Conservation (phyloP, 2,888 invertebrate genomes). For the Lithophane leautieri region DNA sequence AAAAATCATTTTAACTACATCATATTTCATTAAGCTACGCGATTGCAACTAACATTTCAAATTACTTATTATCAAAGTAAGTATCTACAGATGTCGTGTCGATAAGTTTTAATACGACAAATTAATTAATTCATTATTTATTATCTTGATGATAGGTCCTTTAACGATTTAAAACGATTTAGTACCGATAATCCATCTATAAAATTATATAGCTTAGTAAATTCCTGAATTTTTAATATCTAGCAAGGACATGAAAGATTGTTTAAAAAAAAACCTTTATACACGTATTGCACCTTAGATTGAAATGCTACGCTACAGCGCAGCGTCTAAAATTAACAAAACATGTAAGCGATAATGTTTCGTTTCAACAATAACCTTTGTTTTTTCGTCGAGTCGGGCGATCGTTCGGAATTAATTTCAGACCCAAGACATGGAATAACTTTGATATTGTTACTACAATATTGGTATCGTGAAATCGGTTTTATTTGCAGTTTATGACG, state of each 20-base stretch:
- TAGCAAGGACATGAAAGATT: conserved; percentile 10
- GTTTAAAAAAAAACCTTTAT: conserved; percentile 14
- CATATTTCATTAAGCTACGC: background rate
- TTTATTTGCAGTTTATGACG: conserved; percentile 26
- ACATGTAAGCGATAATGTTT: conserved; percentile 53
- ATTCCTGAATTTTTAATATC: conserved; percentile 6
- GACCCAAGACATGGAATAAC: conserved; percentile 27
- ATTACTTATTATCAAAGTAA: conserved; percentile 24
- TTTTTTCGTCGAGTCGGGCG: conserved; percentile 32
- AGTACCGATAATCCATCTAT: background rate
- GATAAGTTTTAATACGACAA: conserved; percentile 45
- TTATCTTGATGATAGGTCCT: conserved; percentile 18
- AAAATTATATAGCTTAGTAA: too few relatives aligned
- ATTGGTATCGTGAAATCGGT: conserved; percentile 36
- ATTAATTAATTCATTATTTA: conserved; percentile 25
- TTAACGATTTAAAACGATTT: background rate
- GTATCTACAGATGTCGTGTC: conserved; percentile 29
- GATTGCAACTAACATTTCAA: conserved; percentile 27
- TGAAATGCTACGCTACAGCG: conserved; percentile 21
- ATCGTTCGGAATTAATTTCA: conserved; percentile 38
- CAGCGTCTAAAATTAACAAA: conserved; percentile 56
- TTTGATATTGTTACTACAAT: conserved; percentile 28
- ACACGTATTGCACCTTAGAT: conserved; percentile 26
- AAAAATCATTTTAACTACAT: conserved; percentile 10
- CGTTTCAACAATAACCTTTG: conserved; percentile 54